phyloP scores from a whole-genome alignment of 2,888 invertebrate genomes.

The Cenopis cana region DNA sequence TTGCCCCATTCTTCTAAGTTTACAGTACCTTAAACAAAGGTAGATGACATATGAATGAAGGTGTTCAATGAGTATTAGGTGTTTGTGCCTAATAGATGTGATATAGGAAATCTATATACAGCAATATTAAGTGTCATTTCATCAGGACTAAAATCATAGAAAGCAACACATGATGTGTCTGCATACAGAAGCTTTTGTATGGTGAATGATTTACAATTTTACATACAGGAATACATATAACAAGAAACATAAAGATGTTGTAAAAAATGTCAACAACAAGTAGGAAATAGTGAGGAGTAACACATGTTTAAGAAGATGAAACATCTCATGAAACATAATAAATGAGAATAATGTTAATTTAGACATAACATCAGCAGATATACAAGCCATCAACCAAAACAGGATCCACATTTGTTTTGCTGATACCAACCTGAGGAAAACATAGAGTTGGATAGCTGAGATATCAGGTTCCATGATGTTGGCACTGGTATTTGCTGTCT shows the following conservation, averaged over 20 bases:
- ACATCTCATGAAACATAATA: not conserved
- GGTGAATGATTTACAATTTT: not conserved
- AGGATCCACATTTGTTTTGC: constrained; percentile 21
- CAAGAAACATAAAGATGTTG: not conserved
- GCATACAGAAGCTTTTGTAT: not conserved
- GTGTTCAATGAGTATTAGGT: not conserved
- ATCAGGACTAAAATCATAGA: not conserved
- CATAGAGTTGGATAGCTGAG: constrained; percentile 68
- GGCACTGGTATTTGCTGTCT: constrained; percentile 63
- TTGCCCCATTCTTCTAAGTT: constrained; percentile 97
- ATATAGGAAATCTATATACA: not conserved
- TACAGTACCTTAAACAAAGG: constrained; percentile 88
- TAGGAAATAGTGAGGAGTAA: not conserved
- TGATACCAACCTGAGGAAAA: constrained; percentile 71
- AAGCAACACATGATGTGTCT: not conserved
- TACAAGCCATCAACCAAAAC: constrained; percentile 30
- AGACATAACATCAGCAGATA: constrained; percentile 40
- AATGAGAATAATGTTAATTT: constrained; percentile 25
- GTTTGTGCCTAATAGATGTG: not conserved
- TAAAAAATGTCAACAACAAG: not conserved
- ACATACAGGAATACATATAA: not conserved
- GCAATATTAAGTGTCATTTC: not conserved
- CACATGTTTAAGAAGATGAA: not conserved
- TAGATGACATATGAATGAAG: not conserved
- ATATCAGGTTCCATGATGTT: constrained; percentile 69